Percentiles rank a stretch among this genome's conserved stretches.
These are phyloP conservation scores for Psittacus erithacus DNA, from an alignment of 2,113 vertebrate genomes.

Conservation along the genomic window DNA sequence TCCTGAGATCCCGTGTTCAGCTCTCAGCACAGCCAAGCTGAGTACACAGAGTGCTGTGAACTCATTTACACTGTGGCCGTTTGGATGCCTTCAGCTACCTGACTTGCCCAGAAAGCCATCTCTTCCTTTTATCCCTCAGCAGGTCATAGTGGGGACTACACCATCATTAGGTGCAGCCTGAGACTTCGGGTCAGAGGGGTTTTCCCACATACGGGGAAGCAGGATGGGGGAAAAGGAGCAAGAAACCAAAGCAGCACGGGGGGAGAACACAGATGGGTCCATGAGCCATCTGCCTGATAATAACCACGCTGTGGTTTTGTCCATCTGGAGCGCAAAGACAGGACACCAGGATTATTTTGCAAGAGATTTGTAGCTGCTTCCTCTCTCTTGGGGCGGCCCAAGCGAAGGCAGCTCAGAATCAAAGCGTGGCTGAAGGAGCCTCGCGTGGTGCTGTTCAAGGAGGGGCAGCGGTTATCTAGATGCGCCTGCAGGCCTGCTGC, in stretches of 20 bases:
- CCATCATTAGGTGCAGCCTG: not conserved
- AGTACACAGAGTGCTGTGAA: rapidly evolving
- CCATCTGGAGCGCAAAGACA: not conserved
- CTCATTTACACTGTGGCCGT: rapidly evolving
- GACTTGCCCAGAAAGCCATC: not conserved
- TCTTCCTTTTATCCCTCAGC: not conserved
- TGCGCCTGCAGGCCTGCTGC: slow-evolving; percentile 18
- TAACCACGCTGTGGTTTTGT: not conserved
- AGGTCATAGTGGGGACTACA: not conserved
- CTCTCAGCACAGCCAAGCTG: not conserved
- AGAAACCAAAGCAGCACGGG: not conserved
- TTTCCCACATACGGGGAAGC: not conserved
- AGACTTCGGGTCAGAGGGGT: not conserved
- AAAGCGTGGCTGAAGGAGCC: not conserved
- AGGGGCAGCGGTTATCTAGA: slow-evolving; percentile 20
- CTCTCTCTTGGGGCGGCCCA: not conserved
- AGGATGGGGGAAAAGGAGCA: not conserved
- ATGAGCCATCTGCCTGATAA: not conserved
- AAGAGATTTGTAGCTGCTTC: not conserved
- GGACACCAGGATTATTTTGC: not conserved
- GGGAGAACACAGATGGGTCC: not conserved
- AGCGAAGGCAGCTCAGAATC: not conserved
- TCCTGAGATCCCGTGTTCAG: not conserved
- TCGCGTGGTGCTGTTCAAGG: not conserved
- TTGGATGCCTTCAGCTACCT: not conserved